phyloP scores from a whole-genome alignment of 1,140 invertebrate species.

The Ostrea denselamellosa region DNA sequence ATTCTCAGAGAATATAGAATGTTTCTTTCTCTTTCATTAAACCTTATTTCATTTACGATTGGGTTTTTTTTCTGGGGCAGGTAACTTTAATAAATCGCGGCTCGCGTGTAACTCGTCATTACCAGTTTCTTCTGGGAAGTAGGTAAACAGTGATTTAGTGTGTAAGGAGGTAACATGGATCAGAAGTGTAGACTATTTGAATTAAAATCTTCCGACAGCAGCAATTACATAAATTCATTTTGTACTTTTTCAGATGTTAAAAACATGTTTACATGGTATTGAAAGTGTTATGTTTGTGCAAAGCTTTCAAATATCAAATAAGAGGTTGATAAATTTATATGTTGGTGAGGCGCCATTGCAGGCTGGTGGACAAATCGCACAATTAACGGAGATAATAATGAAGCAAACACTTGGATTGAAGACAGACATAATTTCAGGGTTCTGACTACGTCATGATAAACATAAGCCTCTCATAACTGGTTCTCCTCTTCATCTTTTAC shows the following conservation, averaged over 20 bases:
- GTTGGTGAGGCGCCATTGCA: neutral
- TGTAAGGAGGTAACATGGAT: neutral
- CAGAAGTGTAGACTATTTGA: neutral
- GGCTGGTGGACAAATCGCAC: neutral
- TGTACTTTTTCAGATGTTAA: slow-evolving; percentile 16
- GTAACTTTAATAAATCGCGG: slow-evolving; percentile 1
- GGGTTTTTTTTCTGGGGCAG: neutral
- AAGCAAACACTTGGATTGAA: neutral
- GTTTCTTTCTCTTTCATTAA: no score
- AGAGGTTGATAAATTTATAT: slow-evolving; percentile 22
- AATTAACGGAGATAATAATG: neutral
- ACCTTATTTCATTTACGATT: no score
- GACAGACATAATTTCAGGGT: neutral
- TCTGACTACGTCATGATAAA: neutral
- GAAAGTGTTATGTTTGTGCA: slow-evolving; percentile 14
- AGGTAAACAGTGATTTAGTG: neutral
- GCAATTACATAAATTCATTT: neutral
- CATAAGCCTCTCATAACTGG: neutral
- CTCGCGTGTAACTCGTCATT: neutral
- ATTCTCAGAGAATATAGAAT: no score
- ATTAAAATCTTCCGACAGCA: neutral
- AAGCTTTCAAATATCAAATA: slow-evolving; percentile 19
- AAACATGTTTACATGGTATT: slow-evolving; percentile 19
- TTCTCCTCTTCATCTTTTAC: slow-evolving; percentile 8
- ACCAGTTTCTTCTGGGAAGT: neutral